Percentiles rank a stretch among this genome's conserved stretches.
phyloP scores from a whole-genome alignment of 1,140 invertebrate species.

The Platyscapa corneri region DNA sequence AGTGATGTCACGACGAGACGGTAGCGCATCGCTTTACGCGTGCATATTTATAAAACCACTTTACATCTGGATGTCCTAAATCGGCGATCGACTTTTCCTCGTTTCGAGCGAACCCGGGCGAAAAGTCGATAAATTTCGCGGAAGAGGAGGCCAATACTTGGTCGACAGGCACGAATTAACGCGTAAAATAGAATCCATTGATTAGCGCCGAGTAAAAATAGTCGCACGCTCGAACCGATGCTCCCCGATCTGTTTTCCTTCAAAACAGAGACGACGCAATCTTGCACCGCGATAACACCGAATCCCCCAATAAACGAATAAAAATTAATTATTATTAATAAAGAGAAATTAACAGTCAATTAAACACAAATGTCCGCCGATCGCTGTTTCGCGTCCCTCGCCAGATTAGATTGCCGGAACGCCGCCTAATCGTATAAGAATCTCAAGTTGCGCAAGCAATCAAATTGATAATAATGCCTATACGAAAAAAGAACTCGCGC shows the following conservation, averaged over 20 bases:
- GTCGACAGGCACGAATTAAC: too few species aligned
- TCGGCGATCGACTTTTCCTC: background rate
- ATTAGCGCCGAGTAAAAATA: background rate
- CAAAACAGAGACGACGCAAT: too few species aligned
- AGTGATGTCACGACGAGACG: background rate
- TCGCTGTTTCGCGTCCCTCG: constrained; percentile 2
- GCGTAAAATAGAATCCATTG: background rate
- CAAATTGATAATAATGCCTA: constrained; percentile 36
- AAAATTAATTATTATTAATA: background rate
- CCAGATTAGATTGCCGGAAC: constrained; percentile 35
- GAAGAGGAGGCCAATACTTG: too few species aligned
- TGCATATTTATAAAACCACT: too few species aligned
- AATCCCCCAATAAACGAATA: background rate
- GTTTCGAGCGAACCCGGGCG: too few species aligned
- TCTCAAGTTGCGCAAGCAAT: constrained; percentile 42
- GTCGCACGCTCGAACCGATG: background rate
- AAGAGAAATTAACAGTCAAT: background rate
- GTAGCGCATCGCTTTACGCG: background rate
- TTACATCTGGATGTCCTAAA: background rate
- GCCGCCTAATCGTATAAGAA: constrained; percentile 27
- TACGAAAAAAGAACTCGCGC: background rate
- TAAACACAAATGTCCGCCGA: background rate
- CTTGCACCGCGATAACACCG: too few species aligned
- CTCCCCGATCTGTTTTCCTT: too few species aligned
- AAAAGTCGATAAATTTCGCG: too few species aligned